A percentile compares a stretch with the other conserved stretches of the same genome.
These are phyloP conservation scores for Lates calcarifer DNA, from an alignment of 2,113 vertebrate species.

Conservation along the genomic window DNA sequence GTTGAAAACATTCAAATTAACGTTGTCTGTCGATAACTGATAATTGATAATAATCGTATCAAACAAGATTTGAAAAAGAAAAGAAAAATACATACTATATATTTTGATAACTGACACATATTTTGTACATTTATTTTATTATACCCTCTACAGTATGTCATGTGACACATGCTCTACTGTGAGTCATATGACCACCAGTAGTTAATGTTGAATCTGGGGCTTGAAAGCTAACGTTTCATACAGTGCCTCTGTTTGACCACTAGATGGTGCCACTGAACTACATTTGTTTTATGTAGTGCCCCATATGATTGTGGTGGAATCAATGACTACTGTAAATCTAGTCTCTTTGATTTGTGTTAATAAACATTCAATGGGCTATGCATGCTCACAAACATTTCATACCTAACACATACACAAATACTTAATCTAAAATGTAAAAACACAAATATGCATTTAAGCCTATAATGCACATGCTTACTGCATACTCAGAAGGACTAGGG, in stretches of 20 bases:
- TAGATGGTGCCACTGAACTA: constrained; percentile 39
- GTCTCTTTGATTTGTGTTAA: background rate
- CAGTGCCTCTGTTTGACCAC: constrained; percentile 13
- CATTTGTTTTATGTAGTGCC: background rate
- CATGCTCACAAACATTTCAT: background rate
- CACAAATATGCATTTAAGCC: background rate
- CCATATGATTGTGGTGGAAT: background rate
- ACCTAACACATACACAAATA: background rate
- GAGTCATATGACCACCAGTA: background rate
- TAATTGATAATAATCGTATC: background rate
- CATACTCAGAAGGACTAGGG: background rate
- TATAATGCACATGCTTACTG: background rate
- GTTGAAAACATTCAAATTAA: background rate
- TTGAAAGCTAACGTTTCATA: background rate
- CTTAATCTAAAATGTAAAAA: background rate
- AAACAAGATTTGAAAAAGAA: background rate
- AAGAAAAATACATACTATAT: background rate
- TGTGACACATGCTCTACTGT: background rate
- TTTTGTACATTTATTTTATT: background rate
- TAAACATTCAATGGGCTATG: background rate
- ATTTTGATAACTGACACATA: background rate
- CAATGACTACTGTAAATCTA: background rate
- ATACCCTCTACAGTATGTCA: background rate
- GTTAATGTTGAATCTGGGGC: background rate
- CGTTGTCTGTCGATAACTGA: background rate